These are phyloP conservation scores for Cetonia aurata DNA, from an alignment of 2,888 invertebrate genomes.

Conservation along the genomic window DNA sequence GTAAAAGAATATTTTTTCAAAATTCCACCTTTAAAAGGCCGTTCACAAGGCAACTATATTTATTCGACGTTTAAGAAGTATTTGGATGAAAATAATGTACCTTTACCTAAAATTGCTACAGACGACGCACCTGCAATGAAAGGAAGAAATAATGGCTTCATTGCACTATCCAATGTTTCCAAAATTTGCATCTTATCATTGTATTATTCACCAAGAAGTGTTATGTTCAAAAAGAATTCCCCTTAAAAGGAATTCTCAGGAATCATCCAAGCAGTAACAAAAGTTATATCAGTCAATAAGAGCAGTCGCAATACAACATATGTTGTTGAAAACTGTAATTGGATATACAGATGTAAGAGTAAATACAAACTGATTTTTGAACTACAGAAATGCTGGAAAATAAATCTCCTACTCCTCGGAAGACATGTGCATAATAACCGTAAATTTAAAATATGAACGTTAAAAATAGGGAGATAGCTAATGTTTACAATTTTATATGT, in stretches of 20 bases:
- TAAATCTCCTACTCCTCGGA: too few species aligned
- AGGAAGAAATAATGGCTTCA: constrained; percentile 48
- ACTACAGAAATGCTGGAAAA: too few species aligned
- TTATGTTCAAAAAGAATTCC: constrained; percentile 43
- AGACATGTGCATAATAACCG: too few species aligned
- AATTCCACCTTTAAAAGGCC: constrained; percentile 36
- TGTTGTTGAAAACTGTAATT: too few species aligned
- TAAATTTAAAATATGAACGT: too few species aligned
- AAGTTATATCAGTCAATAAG: constrained; percentile 47
- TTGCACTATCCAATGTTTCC: constrained; percentile 49
- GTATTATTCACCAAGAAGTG: constrained; percentile 47
- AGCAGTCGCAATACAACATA: constrained; percentile 26
- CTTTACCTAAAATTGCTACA: constrained; percentile 49
- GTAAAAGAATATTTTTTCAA: too few species aligned
- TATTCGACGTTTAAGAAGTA: constrained; percentile 48
- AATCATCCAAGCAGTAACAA: constrained; percentile 27
- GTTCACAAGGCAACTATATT: constrained; percentile 48
- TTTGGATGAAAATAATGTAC: constrained; percentile 42
- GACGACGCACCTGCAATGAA: constrained; percentile 50
- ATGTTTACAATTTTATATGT: too few species aligned
- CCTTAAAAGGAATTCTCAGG: constrained; percentile 40
- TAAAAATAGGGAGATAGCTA: too few species aligned
- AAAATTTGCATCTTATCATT: constrained; percentile 47
- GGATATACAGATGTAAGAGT: too few species aligned
- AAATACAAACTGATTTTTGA: too few species aligned